Conservation (phyloP, 2,888 invertebrate species). For the Chymomyza amoena region DNA sequence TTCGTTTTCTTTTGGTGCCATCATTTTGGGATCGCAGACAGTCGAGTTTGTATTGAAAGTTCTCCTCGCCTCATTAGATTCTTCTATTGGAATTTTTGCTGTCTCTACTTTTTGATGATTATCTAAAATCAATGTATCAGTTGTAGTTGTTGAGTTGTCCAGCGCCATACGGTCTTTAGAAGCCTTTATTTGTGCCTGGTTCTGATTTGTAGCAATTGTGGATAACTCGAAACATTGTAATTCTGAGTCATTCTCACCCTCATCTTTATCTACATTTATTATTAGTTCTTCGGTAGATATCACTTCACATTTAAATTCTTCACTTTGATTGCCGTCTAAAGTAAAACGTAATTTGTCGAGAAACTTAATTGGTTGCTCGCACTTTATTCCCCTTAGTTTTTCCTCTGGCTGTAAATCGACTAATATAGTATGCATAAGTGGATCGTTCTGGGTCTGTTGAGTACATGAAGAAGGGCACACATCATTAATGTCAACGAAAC, state of each 20-base stretch:
- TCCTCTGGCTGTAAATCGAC: not conserved
- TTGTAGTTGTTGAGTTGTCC: not conserved
- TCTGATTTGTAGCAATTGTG: not conserved
- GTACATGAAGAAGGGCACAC: slow-evolving; percentile 25
- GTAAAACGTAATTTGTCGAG: slow-evolving; percentile 44
- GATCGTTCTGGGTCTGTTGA: slow-evolving; percentile 29
- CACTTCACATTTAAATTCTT: slow-evolving; percentile 30
- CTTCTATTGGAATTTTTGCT: not conserved
- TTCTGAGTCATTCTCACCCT: not conserved
- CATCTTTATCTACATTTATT: slow-evolving; percentile 33
- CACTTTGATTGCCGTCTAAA: slow-evolving; percentile 2
- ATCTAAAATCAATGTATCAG: not conserved
- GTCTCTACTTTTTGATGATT: too few relatives aligned
- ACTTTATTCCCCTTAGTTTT: slow-evolving; percentile 19
- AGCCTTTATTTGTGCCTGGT: not conserved
- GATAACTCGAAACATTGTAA: not conserved
- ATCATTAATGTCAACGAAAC: slow-evolving; percentile 43
- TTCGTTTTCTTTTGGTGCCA: not conserved
- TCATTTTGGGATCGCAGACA: not conserved
- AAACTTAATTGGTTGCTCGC: slow-evolving; percentile 38
- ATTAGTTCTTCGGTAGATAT: slow-evolving; percentile 38
- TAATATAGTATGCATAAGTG: slow-evolving; percentile 22
- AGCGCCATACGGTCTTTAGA: not conserved
- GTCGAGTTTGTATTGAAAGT: not conserved
- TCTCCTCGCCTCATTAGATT: not conserved